Conservation (phyloP, 2,888 invertebrate genomes). For the Cosmorhoe ocellata region DNA sequence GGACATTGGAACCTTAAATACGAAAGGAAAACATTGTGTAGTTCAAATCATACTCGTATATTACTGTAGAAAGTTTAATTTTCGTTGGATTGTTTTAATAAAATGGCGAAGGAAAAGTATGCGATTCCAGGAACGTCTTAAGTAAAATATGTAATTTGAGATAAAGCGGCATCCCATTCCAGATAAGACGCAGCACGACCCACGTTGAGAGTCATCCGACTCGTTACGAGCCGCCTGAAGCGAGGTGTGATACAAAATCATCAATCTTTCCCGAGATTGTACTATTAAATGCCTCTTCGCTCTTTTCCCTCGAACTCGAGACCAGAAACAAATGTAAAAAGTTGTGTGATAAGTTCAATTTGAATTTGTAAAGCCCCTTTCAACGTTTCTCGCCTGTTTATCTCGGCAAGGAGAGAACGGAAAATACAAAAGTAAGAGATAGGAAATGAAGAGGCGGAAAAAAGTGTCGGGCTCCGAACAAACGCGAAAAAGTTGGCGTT, state of each 20-base stretch:
- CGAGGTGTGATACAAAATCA: conserved; percentile 83
- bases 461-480: conserved; percentile 81
- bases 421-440: conserved; percentile 83
- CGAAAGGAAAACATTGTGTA: too few relatives aligned
- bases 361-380: conserved; percentile 83
- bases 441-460: conserved; percentile 83
- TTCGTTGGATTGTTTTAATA: conserved; percentile 46
- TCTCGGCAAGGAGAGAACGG: conserved; percentile 77
- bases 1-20: too few relatives aligned
- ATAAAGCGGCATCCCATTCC: conserved; percentile 80
- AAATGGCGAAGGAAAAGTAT: conserved; percentile 58
- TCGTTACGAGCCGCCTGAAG: conserved; percentile 81
- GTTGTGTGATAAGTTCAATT: conserved; percentile 83
- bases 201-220: conserved; percentile 77
- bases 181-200: conserved; percentile 80
- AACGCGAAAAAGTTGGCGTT: conserved; percentile 81
- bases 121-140: conserved; percentile 69
- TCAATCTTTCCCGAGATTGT: conserved; percentile 82
- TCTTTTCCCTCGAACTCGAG: conserved; percentile 79
- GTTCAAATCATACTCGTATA: conserved; percentile 26
- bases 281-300: conserved; percentile 82
- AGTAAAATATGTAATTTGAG: conserved; percentile 82
- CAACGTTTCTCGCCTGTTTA: conserved; percentile 82
- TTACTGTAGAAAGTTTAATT: conserved; percentile 34
- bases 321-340: conserved; percentile 83